These are phyloP conservation scores for Dendronephthya gigantea DNA, from an alignment of 64 coral and sea anemone genomes.

Conservation along the genomic window DNA sequence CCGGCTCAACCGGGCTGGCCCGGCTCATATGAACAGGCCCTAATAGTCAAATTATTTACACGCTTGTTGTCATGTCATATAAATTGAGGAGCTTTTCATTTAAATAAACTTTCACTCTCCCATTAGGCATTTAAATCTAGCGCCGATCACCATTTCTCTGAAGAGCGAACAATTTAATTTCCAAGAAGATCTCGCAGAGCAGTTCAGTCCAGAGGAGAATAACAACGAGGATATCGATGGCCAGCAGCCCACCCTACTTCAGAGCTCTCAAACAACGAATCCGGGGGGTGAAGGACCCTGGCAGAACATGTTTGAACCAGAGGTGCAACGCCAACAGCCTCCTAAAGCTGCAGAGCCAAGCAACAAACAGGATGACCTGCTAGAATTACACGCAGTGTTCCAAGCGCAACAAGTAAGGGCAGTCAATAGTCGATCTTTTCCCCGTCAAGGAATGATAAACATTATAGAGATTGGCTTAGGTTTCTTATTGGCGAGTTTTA, in stretches of 20 bases:
- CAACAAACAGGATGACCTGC: neutral
- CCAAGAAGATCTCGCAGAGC: neutral
- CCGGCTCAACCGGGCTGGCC: too few relatives aligned
- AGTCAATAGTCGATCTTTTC: too few relatives aligned
- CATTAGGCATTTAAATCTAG: neutral
- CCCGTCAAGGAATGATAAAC: too few relatives aligned
- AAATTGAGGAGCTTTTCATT: too few relatives aligned
- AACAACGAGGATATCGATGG: neutral
- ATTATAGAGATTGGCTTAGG: too few relatives aligned
- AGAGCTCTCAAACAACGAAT: neutral
- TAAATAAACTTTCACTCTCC: neutral
- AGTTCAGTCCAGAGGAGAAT: neutral
- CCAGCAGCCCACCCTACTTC: neutral
- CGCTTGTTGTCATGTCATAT: neutral
- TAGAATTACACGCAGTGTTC: neutral
- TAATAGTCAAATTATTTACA: neutral
- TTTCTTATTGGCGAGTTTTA: too few relatives aligned
- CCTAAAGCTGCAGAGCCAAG: neutral
- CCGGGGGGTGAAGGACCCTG: neutral
- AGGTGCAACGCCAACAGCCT: neutral
- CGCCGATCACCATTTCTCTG: neutral
- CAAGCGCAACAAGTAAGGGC: neutral
- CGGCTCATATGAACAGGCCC: too few relatives aligned
- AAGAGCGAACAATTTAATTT: conserved; percentile 7
- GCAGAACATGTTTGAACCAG: neutral